Base-by-base conservation (phyloP, 1,140 invertebrate species). In the Eumeta japonica region DNA sequence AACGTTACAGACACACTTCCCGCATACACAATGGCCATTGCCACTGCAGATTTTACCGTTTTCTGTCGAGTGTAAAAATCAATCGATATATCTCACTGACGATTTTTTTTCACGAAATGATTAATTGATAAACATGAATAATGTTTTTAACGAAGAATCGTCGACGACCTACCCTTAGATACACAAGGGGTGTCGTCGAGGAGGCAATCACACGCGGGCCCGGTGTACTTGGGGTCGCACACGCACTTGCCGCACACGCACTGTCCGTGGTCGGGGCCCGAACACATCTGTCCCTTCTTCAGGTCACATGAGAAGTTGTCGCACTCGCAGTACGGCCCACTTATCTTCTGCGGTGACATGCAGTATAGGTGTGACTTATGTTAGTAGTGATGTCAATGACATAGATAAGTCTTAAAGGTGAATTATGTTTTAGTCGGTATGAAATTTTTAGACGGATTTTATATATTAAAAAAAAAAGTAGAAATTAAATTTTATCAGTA, bases 241-340 rank as follows among this genome's bases (percentile, higher is more conserved):
- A 75, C 62, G 72, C 92, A 94, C 34, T 79, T 77, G 15, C 89
- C 89, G 64, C 90, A 94, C 20, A 83, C 81, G 50, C 89, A 92
- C 32, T 63, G 79, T 27, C 87, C 88, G 53, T 87, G 83, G 37
- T 83, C 75, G 17, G 77, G 63, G 11, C 82, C 88, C 20, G 88
- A 89, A 65, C 93, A 97, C 5, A 95, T 68, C 46, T 83, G 55
- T 16, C 88, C 85, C 60, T 90, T 83, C 63, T 86, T 79, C 48
- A 89, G 83, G 59, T 93, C 89, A 62, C 94, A 97, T n/a, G 88
- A 89, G 60, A 93, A 97, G 76, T 97, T 93, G 64, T 97, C 91
- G 73, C 94, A 97, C 65, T 97, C 87, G 62, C 95, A 98, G 68
- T 80, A 95, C 42, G 81, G 76, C 2, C 94, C 94, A 1, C 80